Conservation (phyloP, 2,113 vertebrate species). For the Anolis sagrei region DNA sequence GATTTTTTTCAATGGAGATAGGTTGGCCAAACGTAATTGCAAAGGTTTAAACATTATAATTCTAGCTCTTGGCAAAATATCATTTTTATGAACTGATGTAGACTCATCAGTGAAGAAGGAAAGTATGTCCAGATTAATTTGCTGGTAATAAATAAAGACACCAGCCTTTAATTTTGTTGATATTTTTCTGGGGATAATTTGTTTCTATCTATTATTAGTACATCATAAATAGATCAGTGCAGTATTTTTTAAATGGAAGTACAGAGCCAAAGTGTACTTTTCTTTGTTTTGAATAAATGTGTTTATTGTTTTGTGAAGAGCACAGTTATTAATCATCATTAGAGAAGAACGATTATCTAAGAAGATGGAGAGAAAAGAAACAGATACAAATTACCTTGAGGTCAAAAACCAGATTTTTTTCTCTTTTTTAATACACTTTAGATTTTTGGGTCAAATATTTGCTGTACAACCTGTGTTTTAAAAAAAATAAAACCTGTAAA, state of each 20-base stretch:
- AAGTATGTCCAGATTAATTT: slow-evolving; percentile 19
- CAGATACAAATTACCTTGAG: neutral
- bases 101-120: slow-evolving; percentile 40
- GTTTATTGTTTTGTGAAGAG: slow-evolving; percentile 38
- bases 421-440: neutral
- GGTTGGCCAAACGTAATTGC: slow-evolving; percentile 7
- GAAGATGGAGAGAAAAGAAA: neutral
- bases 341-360: slow-evolving; percentile 9
- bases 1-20: neutral
- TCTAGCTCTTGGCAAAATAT: neutral
- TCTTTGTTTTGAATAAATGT: slow-evolving; percentile 21
- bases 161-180: neutral
- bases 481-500: no score
- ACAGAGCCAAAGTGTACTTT: slow-evolving; percentile 11
- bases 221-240: slow-evolving; percentile 20
- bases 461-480: neutral
- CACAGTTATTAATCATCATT: slow-evolving; percentile 22
- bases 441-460: neutral
- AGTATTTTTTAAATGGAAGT: neutral
- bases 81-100: slow-evolving; percentile 20
- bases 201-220: slow-evolving; percentile 40
- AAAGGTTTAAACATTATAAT: slow-evolving; percentile 28
- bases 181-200: slow-evolving; percentile 32
- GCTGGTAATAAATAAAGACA: slow-evolving; percentile 26
- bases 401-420: neutral